Conservation (phyloP, 2,888 invertebrate species). For the Venusia cambrica region DNA sequence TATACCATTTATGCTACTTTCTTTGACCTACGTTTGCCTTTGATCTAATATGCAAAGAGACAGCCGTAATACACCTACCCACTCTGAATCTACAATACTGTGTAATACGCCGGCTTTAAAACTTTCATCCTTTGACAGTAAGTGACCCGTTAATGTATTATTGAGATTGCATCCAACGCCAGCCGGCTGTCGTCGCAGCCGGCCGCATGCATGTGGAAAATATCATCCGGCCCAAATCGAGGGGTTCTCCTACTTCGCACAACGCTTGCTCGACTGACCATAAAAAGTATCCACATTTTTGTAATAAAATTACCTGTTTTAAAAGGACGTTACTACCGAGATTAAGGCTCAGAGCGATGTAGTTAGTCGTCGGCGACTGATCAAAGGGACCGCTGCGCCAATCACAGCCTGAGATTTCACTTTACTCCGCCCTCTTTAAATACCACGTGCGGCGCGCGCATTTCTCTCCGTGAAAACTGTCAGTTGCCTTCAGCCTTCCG, state of each 20-base stretch:
- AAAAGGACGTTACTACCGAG: slow-evolving; percentile 79
- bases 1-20: too few relatives aligned
- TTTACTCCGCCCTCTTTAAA: slow-evolving; percentile 56
- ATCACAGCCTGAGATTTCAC: slow-evolving; percentile 44
- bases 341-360: slow-evolving; percentile 77
- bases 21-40: slow-evolving; percentile 32
- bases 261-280: slow-evolving; percentile 63
- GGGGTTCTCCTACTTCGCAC: slow-evolving; percentile 46
- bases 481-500: slow-evolving; percentile 55
- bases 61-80: slow-evolving; percentile 30
- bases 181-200: slow-evolving; percentile 21
- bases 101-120: slow-evolving; percentile 50
- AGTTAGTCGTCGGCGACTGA: slow-evolving; percentile 76
- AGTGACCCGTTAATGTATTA: slow-evolving; percentile 53
- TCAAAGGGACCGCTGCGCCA: slow-evolving; percentile 67
- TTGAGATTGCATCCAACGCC: slow-evolving; percentile 59
- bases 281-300: slow-evolving; percentile 74
- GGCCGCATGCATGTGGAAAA: slow-evolving; percentile 51
- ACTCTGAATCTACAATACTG: slow-evolving; percentile 51
- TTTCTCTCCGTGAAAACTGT: slow-evolving; percentile 45
- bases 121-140: slow-evolving; percentile 63
- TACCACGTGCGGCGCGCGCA: slow-evolving; percentile 79
- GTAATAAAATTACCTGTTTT: slow-evolving; percentile 80
- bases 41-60: slow-evolving; percentile 55
- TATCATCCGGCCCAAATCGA: slow-evolving; percentile 40